Percentiles rank a stretch among this genome's conserved stretches.
Conservation (phyloP, 92 coral and sea anemone genomes). For the Virgularia gustaviana region DNA sequence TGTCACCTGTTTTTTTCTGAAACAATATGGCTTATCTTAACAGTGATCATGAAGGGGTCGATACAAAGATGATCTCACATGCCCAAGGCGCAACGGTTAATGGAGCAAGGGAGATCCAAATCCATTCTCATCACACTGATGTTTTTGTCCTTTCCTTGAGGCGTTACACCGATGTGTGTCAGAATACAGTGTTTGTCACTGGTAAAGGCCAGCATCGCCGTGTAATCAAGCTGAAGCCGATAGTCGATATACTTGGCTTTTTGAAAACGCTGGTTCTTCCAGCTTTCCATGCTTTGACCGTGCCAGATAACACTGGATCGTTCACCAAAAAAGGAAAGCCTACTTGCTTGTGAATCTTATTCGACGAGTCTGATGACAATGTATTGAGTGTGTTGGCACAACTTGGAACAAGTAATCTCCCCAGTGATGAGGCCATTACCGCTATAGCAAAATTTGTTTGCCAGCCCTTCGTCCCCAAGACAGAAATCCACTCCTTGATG, state of each 20-base stretch:
- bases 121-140: conserved; percentile 43
- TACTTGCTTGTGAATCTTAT: conserved; percentile 26
- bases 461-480: conserved; percentile 38
- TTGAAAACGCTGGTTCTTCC: conserved; percentile 54
- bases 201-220: conserved; percentile 23
- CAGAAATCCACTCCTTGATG: conserved; percentile 37
- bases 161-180: conserved; percentile 17
- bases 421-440: conserved; percentile 37
- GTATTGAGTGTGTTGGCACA: conserved; percentile 32
- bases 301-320: conserved; percentile 53
- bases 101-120: conserved; percentile 21
- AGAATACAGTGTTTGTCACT: conserved; percentile 40
- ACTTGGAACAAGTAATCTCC: conserved; percentile 41
- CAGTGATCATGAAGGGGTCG: conserved; percentile 47
- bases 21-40: too few relatives aligned
- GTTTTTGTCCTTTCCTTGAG: conserved; percentile 29
- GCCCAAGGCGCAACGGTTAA: conserved; percentile 41
- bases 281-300: conserved; percentile 54
- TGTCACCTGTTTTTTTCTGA: conserved; percentile 50
- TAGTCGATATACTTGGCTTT: conserved; percentile 39
- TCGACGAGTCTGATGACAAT: conserved; percentile 34
- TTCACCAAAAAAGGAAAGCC: conserved; percentile 16
- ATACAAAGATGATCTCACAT: conserved; percentile 40
- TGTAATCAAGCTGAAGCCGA: conserved; percentile 26
- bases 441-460: conserved; percentile 55